Percentiles rank a stretch among this genome's conserved stretches.
Conservation (phyloP, 2,113 vertebrate genomes). For the Varanus salvator region DNA sequence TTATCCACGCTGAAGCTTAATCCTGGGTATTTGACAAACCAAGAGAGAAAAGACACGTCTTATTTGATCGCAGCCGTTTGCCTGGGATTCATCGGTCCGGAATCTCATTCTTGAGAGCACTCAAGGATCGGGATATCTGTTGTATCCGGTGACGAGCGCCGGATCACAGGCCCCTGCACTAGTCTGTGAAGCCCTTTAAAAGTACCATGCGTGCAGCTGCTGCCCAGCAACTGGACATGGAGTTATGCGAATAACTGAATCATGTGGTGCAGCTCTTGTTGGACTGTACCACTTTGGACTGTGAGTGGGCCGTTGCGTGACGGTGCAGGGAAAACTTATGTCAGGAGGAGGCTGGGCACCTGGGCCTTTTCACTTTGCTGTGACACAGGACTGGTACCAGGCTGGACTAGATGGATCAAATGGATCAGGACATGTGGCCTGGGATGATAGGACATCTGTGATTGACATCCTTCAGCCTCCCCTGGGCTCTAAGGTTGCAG, state of each 20-base stretch:
- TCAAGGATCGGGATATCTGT: neutral
- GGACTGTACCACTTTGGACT: neutral
- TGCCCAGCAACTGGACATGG: neutral
- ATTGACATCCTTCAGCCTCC: neutral
- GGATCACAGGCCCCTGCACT: neutral
- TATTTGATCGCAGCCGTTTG: neutral
- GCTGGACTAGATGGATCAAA: too few relatives aligned
- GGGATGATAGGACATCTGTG: too few relatives aligned
- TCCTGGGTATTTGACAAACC: fast-evolving
- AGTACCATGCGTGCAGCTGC: neutral
- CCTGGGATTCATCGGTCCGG: neutral
- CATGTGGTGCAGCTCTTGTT: neutral
- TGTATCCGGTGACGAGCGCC: neutral
- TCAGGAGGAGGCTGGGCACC: too few relatives aligned
- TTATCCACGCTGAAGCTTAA: neutral
- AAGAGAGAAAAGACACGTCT: fast-evolving
- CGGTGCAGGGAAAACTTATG: neutral
- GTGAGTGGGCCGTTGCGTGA: neutral
- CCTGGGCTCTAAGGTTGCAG: neutral
- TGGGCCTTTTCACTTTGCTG: neutral
- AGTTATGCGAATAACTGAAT: neutral
- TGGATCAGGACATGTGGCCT: too few relatives aligned
- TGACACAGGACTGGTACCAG: too few relatives aligned
- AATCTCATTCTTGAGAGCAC: neutral
- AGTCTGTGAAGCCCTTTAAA: neutral